Evolutionary conservation across 2,888 invertebrate species (phyloP).

Genomic region (Physocephala rufipes): DNA sequence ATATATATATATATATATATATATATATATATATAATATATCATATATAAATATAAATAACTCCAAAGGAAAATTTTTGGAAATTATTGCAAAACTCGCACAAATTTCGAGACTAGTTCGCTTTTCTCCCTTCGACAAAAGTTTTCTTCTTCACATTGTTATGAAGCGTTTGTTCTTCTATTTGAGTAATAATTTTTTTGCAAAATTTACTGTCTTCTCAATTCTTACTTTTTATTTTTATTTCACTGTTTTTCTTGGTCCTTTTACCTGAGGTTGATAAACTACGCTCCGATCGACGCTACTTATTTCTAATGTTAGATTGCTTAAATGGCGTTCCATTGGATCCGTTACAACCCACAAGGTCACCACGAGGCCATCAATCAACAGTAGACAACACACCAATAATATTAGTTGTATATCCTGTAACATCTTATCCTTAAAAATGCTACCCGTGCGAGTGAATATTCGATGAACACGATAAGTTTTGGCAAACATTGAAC

Average conservation of each 20-base stretch:
- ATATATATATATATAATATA: too few relatives aligned
- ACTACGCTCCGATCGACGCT: conserved; percentile 81
- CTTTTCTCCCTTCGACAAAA: too few relatives aligned
- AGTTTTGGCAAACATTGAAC: conserved; percentile 95
- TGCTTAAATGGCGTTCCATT: conserved; percentile 84
- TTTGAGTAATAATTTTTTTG: neutral
- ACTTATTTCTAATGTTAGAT: conserved; percentile 83
- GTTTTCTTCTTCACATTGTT: too few relatives aligned
- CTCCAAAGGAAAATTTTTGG: too few relatives aligned
- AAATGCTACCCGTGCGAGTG: conserved; percentile 83
- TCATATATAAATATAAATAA: too few relatives aligned
- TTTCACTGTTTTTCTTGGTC: conserved; percentile 1
- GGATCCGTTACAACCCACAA: conserved; percentile 89
- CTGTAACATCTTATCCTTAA: conserved; percentile 89
- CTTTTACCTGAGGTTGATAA: conserved; percentile 82
- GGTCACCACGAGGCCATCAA: conserved; percentile 84
- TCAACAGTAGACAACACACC: conserved; percentile 81
- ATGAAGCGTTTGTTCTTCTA: neutral
- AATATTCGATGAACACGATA: conserved; percentile 92
- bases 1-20: too few relatives aligned
- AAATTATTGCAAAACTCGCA: too few relatives aligned
- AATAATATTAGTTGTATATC: conserved; percentile 88
- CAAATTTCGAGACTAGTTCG: too few relatives aligned
- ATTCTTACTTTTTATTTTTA: neutral
- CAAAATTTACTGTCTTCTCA: too few relatives aligned